Conservation (phyloP, 2,113 vertebrate genomes). For the Ciconia maguari region DNA sequence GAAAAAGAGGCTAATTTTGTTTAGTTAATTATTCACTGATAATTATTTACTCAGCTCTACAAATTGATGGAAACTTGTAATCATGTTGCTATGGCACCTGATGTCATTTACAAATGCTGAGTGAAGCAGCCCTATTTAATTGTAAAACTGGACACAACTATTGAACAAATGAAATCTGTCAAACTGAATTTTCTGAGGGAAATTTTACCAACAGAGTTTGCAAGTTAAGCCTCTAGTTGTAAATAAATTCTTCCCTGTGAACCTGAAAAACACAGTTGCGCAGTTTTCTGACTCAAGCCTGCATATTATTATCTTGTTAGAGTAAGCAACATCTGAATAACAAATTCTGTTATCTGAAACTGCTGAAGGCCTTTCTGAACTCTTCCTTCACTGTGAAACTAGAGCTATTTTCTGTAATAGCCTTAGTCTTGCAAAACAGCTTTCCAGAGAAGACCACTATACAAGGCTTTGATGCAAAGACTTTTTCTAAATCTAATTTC, state of each 20-base stretch:
- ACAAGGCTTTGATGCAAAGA: constrained; percentile 22
- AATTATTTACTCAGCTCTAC: constrained; percentile 64
- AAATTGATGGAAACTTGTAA: constrained; percentile 66
- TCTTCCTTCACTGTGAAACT: constrained; percentile 8
- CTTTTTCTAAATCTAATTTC: constrained; percentile 43
- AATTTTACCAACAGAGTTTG: neutral
- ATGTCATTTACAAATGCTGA: constrained; percentile 41
- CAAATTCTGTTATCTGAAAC: constrained; percentile 51
- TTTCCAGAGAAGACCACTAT: neutral
- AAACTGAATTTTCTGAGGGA: constrained; percentile 22
- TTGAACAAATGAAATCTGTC: constrained; percentile 31
- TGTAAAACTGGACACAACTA: constrained; percentile 39
- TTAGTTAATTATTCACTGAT: constrained; percentile 67
- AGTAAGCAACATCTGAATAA: constrained; percentile 58
- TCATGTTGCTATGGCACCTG: constrained; percentile 65
- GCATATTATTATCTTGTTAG: constrained; percentile 55
- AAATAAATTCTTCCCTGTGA: constrained; percentile 36
- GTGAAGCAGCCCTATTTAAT: constrained; percentile 43
- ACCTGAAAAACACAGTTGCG: constrained; percentile 3
- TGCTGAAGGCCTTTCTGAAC: constrained; percentile 55
- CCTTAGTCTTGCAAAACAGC: constrained; percentile 19
- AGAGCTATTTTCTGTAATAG: neutral
- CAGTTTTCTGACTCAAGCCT: constrained; percentile 20
- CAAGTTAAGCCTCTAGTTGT: constrained; percentile 32
- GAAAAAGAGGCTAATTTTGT: constrained; percentile 64